These are phyloP conservation scores for Helarctos malayanus DNA, from an alignment of 2,797 vertebrate genomes.

Conservation along the genomic window DNA sequence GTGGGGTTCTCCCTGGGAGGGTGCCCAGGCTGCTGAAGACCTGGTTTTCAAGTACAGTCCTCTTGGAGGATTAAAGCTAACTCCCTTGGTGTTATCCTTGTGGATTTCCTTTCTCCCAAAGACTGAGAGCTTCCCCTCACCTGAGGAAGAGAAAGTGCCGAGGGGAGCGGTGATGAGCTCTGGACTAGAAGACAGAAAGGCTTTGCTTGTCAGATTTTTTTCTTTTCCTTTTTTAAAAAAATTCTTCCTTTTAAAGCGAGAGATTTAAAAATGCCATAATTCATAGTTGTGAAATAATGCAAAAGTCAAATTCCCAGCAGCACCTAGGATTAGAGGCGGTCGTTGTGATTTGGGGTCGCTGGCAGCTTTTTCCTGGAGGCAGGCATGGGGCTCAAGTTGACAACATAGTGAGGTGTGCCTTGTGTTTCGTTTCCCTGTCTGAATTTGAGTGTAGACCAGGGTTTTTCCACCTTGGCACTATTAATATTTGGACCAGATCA, in stretches of 20 bases:
- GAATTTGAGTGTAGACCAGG: background rate
- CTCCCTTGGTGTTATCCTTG: background rate
- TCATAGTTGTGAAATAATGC: constrained; percentile 60
- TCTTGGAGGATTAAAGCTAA: constrained; percentile 16
- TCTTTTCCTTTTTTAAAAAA: background rate
- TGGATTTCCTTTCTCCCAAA: constrained; percentile 37
- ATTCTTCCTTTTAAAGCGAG: constrained; percentile 29
- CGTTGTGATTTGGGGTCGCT: background rate
- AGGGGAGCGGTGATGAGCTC: background rate
- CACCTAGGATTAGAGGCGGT: background rate
- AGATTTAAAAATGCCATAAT: constrained; percentile 33
- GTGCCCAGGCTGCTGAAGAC: background rate
- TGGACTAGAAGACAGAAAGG: constrained; percentile 21
- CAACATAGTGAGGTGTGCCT: background rate
- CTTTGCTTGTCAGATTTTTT: constrained; percentile 60
- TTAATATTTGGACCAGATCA: background rate
- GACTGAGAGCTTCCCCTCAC: background rate
- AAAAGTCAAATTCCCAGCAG: constrained; percentile 51
- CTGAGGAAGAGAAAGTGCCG: constrained; percentile 26
- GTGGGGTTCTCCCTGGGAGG: background rate
- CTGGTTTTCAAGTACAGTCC: constrained; percentile 12
- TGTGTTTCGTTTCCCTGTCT: constrained; percentile 40
- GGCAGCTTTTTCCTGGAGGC: background rate
- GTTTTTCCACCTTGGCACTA: background rate
- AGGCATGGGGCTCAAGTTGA: background rate